phyloP scores from a whole-genome alignment of 1,140 invertebrate species.

The Oreohelix idahoensis region DNA sequence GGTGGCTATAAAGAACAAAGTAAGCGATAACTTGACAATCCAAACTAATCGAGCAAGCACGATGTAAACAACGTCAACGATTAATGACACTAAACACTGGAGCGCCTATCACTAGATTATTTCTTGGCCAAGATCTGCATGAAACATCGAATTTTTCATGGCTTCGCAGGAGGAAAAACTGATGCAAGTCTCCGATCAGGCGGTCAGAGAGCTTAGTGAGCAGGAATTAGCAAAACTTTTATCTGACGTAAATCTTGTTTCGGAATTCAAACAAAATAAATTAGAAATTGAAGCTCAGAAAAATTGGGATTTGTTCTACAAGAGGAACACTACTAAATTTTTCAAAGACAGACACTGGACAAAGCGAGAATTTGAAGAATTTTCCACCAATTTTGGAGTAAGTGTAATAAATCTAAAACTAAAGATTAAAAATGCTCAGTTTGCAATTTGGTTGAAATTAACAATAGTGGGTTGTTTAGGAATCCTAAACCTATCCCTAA shows the following conservation, averaged over 20 bases:
- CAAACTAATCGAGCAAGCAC: too few species aligned
- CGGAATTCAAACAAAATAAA: slow-evolving; percentile 84
- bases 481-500: too few species aligned
- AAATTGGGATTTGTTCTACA: slow-evolving; percentile 99
- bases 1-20: too few species aligned
- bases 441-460: too few species aligned
- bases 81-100: too few species aligned
- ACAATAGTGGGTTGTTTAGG: too few species aligned
- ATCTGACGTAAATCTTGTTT: slow-evolving; percentile 74
- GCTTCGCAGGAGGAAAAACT: neutral
- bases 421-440: too few species aligned
- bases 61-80: too few species aligned
- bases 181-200: neutral
- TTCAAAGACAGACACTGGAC: slow-evolving; percentile 99
- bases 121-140: too few species aligned
- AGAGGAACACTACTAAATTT: slow-evolving; percentile 83
- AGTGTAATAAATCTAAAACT: too few species aligned
- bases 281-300: slow-evolving; percentile 90
- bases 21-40: too few species aligned
- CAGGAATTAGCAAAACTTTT: slow-evolving; percentile 60
- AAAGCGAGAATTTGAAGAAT: slow-evolving; percentile 91
- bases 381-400: slow-evolving; percentile 69
- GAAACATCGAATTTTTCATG: neutral
- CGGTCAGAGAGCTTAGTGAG: slow-evolving; percentile 50
- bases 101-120: too few species aligned